Evolutionary conservation across 2,888 invertebrate species (phyloP).

Genomic region (Melitaea athalia): DNA sequence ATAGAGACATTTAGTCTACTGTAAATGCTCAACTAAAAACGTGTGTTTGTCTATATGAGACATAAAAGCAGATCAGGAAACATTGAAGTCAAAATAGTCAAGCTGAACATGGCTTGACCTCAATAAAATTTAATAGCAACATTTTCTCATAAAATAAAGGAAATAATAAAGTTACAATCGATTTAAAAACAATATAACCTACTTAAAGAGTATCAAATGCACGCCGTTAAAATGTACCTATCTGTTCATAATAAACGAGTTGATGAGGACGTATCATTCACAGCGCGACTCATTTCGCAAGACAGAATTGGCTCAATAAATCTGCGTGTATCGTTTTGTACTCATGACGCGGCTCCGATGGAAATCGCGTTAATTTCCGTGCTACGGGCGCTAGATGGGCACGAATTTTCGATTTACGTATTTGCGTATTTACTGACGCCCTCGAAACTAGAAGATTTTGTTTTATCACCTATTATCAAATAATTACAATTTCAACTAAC

Average conservation of each 20-base stretch:
- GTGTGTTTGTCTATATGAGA: too few species aligned
- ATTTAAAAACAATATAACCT: too few species aligned
- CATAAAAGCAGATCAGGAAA: too few species aligned
- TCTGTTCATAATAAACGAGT: not conserved
- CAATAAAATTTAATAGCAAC: too few species aligned
- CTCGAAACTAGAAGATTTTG: conserved; percentile 2
- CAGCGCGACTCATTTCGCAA: conserved; percentile 21
- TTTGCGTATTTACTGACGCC: not conserved
- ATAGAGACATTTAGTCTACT: too few species aligned
- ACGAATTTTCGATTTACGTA: conserved; percentile 20
- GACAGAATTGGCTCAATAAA: conserved; percentile 31
- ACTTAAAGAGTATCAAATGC: not conserved
- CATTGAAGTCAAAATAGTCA: too few species aligned
- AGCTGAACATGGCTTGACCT: too few species aligned
- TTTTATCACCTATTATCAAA: conserved; percentile 5
- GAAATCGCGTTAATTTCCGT: conserved; percentile 32
- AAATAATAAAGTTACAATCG: too few species aligned
- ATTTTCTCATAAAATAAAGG: too few species aligned
- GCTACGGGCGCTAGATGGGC: conserved; percentile 21
- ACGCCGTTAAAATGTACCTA: not conserved
- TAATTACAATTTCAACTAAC: not conserved
- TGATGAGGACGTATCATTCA: not conserved
- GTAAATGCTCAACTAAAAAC: too few species aligned
- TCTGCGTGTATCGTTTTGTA: conserved; percentile 30
- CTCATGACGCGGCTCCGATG: conserved; percentile 30